Conservation (phyloP, 2,113 vertebrate species). For the Heteronetta atricapilla region DNA sequence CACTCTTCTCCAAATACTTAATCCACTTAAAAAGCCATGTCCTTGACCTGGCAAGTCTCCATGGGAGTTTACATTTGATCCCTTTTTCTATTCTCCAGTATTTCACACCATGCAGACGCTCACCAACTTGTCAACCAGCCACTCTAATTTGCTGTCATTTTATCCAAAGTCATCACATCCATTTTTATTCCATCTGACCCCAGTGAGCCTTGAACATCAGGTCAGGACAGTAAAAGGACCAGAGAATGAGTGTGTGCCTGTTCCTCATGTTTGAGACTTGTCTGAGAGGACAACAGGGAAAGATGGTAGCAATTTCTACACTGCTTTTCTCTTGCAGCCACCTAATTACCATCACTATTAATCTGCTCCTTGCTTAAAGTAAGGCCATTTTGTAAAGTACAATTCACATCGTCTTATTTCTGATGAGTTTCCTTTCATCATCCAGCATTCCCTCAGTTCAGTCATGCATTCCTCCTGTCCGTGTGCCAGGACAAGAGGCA, state of each 20-base stretch:
- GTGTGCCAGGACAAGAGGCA: background rate
- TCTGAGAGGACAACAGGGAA: background rate
- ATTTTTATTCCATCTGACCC: background rate
- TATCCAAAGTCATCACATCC: background rate
- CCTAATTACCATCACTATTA: background rate
- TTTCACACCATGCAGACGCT: background rate
- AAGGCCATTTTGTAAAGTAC: background rate
- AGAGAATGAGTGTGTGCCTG: background rate
- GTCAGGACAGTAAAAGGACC: background rate
- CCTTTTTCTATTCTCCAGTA: constrained; percentile 8
- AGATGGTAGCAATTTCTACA: background rate
- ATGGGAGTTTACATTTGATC: constrained; percentile 21
- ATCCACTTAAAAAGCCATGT: constrained; percentile 33
- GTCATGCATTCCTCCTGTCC: background rate
- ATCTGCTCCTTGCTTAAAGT: background rate
- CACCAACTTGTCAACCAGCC: constrained; percentile 8
- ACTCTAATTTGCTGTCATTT: background rate
- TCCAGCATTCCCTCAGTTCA: background rate
- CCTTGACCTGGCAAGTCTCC: constrained; percentile 25
- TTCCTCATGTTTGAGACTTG: background rate
- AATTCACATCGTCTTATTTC: background rate
- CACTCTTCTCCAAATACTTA: constrained; percentile 7
- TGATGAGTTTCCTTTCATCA: background rate
- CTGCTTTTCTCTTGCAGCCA: background rate
- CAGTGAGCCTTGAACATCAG: background rate